phyloP scores from a whole-genome alignment of 2,797 vertebrate species.

The Anniella stebbinsi region DNA sequence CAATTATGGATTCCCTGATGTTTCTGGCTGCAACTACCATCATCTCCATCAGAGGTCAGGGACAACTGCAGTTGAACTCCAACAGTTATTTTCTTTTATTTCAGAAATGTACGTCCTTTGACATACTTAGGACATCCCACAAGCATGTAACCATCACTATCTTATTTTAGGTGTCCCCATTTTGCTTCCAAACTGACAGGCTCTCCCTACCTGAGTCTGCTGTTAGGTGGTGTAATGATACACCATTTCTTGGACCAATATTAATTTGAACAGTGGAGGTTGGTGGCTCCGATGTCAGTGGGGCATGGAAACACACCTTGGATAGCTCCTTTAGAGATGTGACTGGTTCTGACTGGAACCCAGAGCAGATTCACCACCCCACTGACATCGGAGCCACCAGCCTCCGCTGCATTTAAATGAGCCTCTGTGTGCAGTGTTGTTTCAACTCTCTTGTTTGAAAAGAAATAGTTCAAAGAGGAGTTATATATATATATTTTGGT shows the following conservation, averaged over 20 bases:
- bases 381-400: too few species aligned
- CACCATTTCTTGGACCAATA: neutral
- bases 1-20: too few species aligned
- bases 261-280: too few species aligned
- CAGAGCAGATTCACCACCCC: too few species aligned
- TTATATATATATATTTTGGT: conserved; percentile 12
- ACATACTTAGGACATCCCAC: neutral
- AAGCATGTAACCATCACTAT: neutral
- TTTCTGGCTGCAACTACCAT: too few species aligned
- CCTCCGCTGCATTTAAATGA: neutral
- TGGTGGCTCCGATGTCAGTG: too few species aligned
- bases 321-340: too few species aligned
- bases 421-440: conserved; percentile 19
- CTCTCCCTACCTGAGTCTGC: neutral
- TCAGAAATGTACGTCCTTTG: neutral
- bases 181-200: neutral
- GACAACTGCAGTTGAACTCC: neutral
- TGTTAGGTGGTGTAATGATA: neutral
- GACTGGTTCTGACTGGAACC: too few species aligned
- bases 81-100: neutral
- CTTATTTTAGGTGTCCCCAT: neutral
- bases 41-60: too few species aligned
- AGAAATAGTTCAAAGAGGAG: conserved; percentile 43
- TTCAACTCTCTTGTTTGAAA: conserved; percentile 46
- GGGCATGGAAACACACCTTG: too few species aligned